Conservation (phyloP, 1,140 invertebrate species). For the Rhagoletis pomonella region DNA sequence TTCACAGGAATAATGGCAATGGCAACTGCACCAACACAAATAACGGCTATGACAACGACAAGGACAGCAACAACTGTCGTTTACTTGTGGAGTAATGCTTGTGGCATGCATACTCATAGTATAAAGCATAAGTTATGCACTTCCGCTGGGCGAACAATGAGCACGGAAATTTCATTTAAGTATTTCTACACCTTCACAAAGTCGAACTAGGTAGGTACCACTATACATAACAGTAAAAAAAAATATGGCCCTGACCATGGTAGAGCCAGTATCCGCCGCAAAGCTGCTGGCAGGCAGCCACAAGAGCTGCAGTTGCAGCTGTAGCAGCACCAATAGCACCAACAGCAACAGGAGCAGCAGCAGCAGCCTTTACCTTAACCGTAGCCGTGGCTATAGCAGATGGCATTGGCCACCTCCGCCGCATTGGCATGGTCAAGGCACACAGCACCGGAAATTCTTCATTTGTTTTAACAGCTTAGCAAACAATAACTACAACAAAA, state of each 20-base stretch:
- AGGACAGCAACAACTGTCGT: background rate
- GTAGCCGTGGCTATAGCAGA: no score
- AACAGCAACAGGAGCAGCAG: background rate
- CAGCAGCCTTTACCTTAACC: no score
- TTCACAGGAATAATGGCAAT: background rate
- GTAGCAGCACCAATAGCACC: background rate
- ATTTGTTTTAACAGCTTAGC: conserved; percentile 49
- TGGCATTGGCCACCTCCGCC: background rate
- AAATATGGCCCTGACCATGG: conserved; percentile 19
- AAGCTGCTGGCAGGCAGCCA: background rate
- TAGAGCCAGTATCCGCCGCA: background rate
- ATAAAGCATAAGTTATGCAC: conserved; percentile 52
- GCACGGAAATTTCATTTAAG: conserved; percentile 48
- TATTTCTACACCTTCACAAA: conserved; percentile 42
- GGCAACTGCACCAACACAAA: background rate
- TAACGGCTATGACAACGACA: background rate
- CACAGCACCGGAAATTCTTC: conserved; percentile 43
- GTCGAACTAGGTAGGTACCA: background rate
- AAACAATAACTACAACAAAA: conserved; percentile 39
- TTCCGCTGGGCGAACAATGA: conserved; percentile 40
- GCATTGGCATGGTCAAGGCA: background rate
- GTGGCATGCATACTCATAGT: conserved; percentile 7
- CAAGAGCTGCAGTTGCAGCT: background rate
- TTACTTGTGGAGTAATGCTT: conserved; percentile 18
- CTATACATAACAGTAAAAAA: background rate